These are phyloP conservation scores for Pygmarrhopalites habei DNA, from an alignment of 1,140 invertebrate species.

Conservation along the genomic window DNA sequence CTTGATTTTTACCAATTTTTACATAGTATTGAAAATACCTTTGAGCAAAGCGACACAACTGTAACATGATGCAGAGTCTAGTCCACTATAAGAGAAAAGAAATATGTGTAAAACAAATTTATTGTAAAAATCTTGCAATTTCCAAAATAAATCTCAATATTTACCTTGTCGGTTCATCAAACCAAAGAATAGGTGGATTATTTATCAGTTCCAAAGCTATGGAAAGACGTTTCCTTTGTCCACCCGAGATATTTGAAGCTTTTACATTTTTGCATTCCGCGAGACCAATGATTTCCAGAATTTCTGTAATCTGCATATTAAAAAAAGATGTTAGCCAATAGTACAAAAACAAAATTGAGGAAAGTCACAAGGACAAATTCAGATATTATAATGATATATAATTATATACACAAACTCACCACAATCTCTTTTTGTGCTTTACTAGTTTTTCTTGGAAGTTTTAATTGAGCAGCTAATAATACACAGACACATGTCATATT, in stretches of 20 bases:
- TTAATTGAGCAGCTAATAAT: slow-evolving; percentile 70
- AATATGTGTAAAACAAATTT: background rate
- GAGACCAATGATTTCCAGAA: slow-evolving; percentile 79
- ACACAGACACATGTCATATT: too few relatives aligned
- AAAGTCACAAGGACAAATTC: background rate
- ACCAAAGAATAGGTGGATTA: slow-evolving; percentile 95
- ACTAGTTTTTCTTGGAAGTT: slow-evolving; percentile 69
- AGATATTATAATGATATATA: background rate
- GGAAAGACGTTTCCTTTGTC: slow-evolving; percentile 84
- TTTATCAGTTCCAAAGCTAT: slow-evolving; percentile 92
- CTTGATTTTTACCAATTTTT: too few relatives aligned
- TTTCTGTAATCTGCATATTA: slow-evolving; percentile 69
- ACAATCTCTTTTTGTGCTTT: slow-evolving; percentile 41
- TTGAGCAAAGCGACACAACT: slow-evolving; percentile 51
- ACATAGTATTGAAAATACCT: too few relatives aligned
- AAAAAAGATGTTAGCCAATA: background rate
- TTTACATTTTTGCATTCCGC: slow-evolving; percentile 70
- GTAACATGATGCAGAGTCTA: slow-evolving; percentile 38
- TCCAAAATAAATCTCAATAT: background rate
- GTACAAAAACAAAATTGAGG: background rate
- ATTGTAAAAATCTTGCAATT: background rate
- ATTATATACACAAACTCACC: slow-evolving; percentile 11
- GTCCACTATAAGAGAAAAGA: slow-evolving; percentile 22
- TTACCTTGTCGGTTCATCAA: slow-evolving; percentile 88
- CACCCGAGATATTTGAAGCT: slow-evolving; percentile 76